phyloP scores from a whole-genome alignment of 1,140 invertebrate genomes.

The Amyelois transitella region DNA sequence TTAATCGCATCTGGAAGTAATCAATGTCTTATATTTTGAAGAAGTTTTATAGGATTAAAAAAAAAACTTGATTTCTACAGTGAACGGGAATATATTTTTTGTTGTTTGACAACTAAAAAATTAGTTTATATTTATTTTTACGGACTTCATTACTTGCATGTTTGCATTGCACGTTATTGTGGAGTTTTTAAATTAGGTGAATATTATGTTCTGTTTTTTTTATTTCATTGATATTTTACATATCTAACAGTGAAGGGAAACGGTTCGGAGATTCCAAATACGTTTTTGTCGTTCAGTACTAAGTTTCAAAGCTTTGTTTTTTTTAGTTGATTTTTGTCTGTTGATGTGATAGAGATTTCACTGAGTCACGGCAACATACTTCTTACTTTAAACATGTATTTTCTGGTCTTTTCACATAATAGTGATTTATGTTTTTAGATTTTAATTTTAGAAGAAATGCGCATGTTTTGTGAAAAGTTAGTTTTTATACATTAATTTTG shows the following conservation, averaged over 20 bases:
- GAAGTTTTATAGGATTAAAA: constrained; percentile 17
- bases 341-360: neutral
- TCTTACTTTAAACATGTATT: neutral
- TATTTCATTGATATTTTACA: constrained; percentile 8
- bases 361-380: neutral
- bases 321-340: neutral
- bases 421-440: constrained; percentile 46
- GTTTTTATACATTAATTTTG: constrained; percentile 58
- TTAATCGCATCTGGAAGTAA: constrained; percentile 20
- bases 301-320: neutral
- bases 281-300: neutral
- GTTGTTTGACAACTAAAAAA: constrained; percentile 8
- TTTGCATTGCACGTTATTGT: neutral
- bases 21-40: constrained; percentile 24
- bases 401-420: constrained; percentile 22
- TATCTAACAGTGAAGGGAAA: no score
- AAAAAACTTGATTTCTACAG: constrained; percentile 10
- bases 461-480: constrained; percentile 47
- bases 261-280: neutral
- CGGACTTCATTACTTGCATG: neutral
- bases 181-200: neutral
- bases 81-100: constrained; percentile 12
- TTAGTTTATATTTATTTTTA: neutral
- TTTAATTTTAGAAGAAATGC: constrained; percentile 44
- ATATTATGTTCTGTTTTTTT: neutral